Percentiles rank a stretch among this genome's conserved stretches.
Conservation (phyloP, 2,113 vertebrate species). For the Dipodomys stephensi region DNA sequence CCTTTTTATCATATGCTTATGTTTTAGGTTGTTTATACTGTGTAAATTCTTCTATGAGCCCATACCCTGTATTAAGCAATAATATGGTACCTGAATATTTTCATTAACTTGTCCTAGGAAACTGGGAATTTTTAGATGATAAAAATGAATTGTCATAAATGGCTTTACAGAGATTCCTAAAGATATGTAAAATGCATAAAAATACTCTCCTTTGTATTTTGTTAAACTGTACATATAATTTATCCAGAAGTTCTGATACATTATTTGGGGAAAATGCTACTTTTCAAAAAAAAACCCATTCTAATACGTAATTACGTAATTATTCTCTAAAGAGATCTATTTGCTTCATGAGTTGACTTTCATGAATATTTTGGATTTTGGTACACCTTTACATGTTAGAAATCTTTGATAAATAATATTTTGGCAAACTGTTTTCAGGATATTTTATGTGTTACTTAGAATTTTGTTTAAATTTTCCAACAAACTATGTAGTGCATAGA, state of each 20-base stretch:
- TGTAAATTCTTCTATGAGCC: not conserved
- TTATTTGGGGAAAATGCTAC: not conserved
- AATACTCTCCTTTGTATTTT: not conserved
- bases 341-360: not conserved
- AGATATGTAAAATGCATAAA: not conserved
- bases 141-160: slow-evolving; percentile 28
- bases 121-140: slow-evolving; percentile 58
- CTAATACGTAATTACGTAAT: not conserved
- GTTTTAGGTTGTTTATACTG: not conserved
- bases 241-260: not conserved
- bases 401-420: slow-evolving; percentile 28
- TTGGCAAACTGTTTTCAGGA: slow-evolving; percentile 6
- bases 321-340: not conserved
- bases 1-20: slow-evolving; percentile 20
- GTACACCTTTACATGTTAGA: not conserved
- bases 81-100: not conserved
- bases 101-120: not conserved
- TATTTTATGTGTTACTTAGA: slow-evolving; percentile 49
- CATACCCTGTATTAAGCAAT: slow-evolving; percentile 1
- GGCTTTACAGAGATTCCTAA: slow-evolving; percentile 41
- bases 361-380: slow-evolving; percentile 30
- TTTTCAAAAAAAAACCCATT: slow-evolving; percentile 38
- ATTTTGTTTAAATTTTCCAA: slow-evolving; percentile 35
- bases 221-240: slow-evolving; percentile 24
- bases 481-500: slow-evolving; percentile 13